Percentiles rank a stretch among this genome's conserved stretches.
These are phyloP conservation scores for Flexamia atlantica DNA, from an alignment of 2,888 invertebrate species.

Conservation along the genomic window DNA sequence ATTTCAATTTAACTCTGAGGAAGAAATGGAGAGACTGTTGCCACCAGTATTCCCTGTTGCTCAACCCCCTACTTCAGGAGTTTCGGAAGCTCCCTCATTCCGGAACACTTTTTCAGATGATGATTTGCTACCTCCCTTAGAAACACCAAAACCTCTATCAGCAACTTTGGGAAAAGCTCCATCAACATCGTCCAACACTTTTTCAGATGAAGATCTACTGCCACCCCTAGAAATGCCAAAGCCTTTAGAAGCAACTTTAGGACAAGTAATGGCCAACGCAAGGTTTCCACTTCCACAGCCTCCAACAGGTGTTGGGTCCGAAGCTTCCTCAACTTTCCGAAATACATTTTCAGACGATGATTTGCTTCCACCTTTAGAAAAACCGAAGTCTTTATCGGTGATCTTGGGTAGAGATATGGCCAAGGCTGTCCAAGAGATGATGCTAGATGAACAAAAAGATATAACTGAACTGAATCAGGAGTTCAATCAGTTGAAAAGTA, in stretches of 20 bases:
- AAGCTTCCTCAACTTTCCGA: no score
- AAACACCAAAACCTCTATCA: slow-evolving; percentile 13
- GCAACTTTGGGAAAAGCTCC: background rate
- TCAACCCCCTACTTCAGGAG: background rate
- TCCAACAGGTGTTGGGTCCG: no score
- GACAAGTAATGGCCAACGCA: background rate
- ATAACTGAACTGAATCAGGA: background rate
- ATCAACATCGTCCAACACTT: background rate
- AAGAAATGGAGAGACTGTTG: slow-evolving; percentile 4
- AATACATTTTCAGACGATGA: no score
- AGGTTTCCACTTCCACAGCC: background rate
- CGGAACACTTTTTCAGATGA: background rate
- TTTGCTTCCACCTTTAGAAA: slow-evolving; percentile 5
- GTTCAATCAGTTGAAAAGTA: slow-evolving; percentile 11
- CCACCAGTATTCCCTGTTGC: slow-evolving; percentile 43
- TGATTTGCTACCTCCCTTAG: background rate
- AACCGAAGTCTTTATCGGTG: background rate
- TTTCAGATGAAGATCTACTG: background rate
- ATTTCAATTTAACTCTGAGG: background rate
- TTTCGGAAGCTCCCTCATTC: background rate
- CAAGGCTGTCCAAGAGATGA: background rate
- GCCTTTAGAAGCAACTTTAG: background rate
- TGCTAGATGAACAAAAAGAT: slow-evolving; percentile 23
- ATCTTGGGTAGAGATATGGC: background rate
- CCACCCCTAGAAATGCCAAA: slow-evolving; percentile 5